phyloP scores from a whole-genome alignment of 2,113 vertebrate species.

The Microtus oregoni region DNA sequence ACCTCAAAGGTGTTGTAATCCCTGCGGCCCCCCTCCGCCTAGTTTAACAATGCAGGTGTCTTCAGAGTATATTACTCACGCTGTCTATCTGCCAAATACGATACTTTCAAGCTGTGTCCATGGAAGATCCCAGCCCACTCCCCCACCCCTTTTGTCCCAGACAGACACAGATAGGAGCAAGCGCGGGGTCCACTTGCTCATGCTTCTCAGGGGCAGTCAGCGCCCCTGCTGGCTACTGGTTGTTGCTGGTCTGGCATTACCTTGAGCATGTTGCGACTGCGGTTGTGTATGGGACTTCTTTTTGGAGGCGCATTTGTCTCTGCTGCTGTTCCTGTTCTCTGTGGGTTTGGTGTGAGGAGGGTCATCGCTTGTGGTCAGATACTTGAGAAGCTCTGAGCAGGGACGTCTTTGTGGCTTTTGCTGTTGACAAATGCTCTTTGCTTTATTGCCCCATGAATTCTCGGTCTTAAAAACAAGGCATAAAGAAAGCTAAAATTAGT shows the following conservation, averaged over 20 bases:
- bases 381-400: slow-evolving; percentile 99
- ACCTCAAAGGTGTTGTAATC: not conserved
- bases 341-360: slow-evolving; percentile 95
- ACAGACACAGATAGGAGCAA: not conserved
- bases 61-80: slow-evolving; percentile 50
- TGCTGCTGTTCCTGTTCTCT: slow-evolving; percentile 94
- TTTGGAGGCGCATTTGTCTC: slow-evolving; percentile 94
- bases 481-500: slow-evolving; percentile 86
- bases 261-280: slow-evolving; percentile 95
- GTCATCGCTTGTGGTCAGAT: slow-evolving; percentile 98
- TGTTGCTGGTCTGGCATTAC: slow-evolving; percentile 88
- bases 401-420: slow-evolving; percentile 97
- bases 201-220: slow-evolving; percentile 67
- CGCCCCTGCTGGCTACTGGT: slow-evolving; percentile 81
- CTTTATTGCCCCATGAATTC: slow-evolving; percentile 97
- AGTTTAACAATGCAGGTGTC: slow-evolving; percentile 38
- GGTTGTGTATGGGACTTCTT: slow-evolving; percentile 91
- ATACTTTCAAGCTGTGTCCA: slow-evolving; percentile 62
- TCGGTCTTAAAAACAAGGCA: slow-evolving; percentile 91
- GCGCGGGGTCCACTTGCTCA: not conserved
- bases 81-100: slow-evolving; percentile 50
- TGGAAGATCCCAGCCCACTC: not conserved
- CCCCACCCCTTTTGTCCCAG: slow-evolving; percentile 37
- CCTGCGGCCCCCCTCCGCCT: not conserved
- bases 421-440: slow-evolving; percentile 94